Base-by-base conservation (phyloP, 2,888 invertebrate genomes). In the Leptothorax acervorum region DNA sequence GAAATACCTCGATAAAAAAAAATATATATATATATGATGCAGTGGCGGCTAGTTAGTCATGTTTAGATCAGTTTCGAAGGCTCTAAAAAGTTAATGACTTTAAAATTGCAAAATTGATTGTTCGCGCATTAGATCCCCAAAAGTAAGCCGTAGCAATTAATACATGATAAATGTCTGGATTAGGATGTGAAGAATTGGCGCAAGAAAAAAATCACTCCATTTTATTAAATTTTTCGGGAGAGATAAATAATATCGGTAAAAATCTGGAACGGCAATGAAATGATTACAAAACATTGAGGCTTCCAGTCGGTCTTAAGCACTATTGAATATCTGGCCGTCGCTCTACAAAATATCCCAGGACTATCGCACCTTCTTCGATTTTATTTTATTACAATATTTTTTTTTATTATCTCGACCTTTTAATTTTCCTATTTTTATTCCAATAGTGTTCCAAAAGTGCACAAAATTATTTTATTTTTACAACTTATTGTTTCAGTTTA, bases 1-100 rank as follows among this genome's bases (percentile, higher is more conserved):
- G 78, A 87, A 90, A 90, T 91, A 91, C 89, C 90, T 91, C 88
- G 85, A 82, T 83, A 82, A 88, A 85, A 83, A 63, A 48, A 75
- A 39, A 70, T 53, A 55, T 55, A 55, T 60, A 55, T 66, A 71
- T 28, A 68, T 28, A 31, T 45, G 9, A 62, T 73, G 35, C 28
- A 73, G 48, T 73, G 73, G 39, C 48, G 79, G 73, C 48, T 79
- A 65, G 79, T 79, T 71, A 71, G 28, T 79, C 71, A 79, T n/a
- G 70, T 71, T 71, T 79, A 79, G 48, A 68, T 55, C 42, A 60
- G 23, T 71, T 45, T 28, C 11, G 23, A 79, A 39, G 35, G 6
- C 48, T 71, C 79, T 18, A 2, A 23, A 23, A 79, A 57, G 31
- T 78, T 8, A 79, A 28, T 39, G 3, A 57, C 8, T 70, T 57